Percentiles rank a stretch among this genome's conserved stretches.
These are phyloP conservation scores for Asteroscopus sphinx DNA, from an alignment of 2,888 invertebrate genomes.

Conservation along the genomic window DNA sequence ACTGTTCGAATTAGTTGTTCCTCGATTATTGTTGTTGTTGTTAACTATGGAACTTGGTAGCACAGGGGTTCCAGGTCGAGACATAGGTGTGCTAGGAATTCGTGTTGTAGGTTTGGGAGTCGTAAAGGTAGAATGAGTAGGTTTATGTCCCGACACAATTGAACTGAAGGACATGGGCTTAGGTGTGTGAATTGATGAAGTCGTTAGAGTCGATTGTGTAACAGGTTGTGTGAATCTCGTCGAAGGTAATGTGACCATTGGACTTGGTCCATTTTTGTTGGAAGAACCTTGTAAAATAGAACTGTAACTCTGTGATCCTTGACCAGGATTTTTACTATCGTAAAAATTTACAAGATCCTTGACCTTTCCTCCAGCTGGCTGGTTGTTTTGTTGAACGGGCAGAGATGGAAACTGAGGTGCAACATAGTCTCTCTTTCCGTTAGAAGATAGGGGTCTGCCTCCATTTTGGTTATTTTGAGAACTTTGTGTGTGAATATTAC, in stretches of 20 bases:
- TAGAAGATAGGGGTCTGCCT: conserved; percentile 61
- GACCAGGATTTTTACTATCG: conserved; percentile 68
- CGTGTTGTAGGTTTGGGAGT: conserved; percentile 63
- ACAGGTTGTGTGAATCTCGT: conserved; percentile 45
- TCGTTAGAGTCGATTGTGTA: conserved; percentile 46
- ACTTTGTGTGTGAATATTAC: conserved; percentile 26
- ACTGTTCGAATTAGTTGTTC: conserved; percentile 63
- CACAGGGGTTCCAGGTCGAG: conserved; percentile 66
- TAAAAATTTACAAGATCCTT: conserved; percentile 83
- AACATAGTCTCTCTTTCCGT: conserved; percentile 71
- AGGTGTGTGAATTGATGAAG: conserved; percentile 46
- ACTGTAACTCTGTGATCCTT: conserved; percentile 80
- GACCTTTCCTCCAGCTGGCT: conserved; percentile 72
- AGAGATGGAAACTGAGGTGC: conserved; percentile 63
- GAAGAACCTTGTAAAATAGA: conserved; percentile 71
- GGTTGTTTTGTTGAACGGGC: conserved; percentile 59
- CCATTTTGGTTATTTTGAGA: conserved; percentile 42
- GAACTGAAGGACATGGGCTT: conserved; percentile 79
- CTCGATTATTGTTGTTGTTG: conserved; percentile 61
- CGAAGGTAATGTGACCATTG: conserved; percentile 35
- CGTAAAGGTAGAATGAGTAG: conserved; percentile 45
- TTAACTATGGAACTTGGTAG: conserved; percentile 86
- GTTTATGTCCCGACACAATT: conserved; percentile 73
- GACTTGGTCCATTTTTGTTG: conserved; percentile 54
- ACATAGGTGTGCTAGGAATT: conserved; percentile 51